A percentile compares a stretch with the other conserved stretches of the same genome.
These are phyloP conservation scores for Hemichromis elongatus DNA, from an alignment of 2,113 vertebrate species.

Conservation along the genomic window DNA sequence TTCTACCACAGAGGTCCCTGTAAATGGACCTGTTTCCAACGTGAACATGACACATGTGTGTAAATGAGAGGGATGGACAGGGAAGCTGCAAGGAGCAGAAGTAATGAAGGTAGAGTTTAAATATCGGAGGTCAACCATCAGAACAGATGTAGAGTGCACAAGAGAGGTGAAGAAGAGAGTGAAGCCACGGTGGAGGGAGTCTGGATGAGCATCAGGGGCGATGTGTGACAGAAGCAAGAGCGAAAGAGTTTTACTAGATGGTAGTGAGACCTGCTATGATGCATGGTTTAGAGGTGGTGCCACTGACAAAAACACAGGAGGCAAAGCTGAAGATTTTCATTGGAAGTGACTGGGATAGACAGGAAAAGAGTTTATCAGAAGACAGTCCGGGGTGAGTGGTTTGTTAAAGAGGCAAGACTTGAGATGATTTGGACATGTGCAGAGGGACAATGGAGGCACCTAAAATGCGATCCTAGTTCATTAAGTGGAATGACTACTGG, in stretches of 20 bases:
- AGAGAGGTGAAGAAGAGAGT: not conserved
- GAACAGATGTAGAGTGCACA: accelerated
- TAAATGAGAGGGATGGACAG: not conserved
- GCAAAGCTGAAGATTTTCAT: not conserved
- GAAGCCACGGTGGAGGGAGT: not conserved
- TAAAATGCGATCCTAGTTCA: accelerated
- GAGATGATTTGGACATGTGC: not conserved
- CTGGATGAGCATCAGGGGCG: not conserved
- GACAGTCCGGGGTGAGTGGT: not conserved
- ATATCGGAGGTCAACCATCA: accelerated
- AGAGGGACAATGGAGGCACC: not conserved
- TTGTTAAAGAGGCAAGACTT: not conserved
- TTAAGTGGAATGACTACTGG: not conserved
- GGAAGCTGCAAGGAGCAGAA: not conserved
- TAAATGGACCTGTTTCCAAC: not conserved
- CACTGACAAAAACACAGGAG: not conserved
- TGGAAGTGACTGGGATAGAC: not conserved
- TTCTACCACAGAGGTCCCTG: not conserved
- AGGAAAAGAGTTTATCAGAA: too few relatives aligned
- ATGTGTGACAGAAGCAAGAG: not conserved
- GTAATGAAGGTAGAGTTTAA: not conserved
- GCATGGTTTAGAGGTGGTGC: not conserved
- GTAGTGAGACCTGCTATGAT: not conserved
- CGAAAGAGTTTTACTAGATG: not conserved
- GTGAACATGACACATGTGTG: not conserved